These are phyloP conservation scores for Eurosta solidaginis DNA, from an alignment of 1,140 invertebrate species.

Conservation along the genomic window DNA sequence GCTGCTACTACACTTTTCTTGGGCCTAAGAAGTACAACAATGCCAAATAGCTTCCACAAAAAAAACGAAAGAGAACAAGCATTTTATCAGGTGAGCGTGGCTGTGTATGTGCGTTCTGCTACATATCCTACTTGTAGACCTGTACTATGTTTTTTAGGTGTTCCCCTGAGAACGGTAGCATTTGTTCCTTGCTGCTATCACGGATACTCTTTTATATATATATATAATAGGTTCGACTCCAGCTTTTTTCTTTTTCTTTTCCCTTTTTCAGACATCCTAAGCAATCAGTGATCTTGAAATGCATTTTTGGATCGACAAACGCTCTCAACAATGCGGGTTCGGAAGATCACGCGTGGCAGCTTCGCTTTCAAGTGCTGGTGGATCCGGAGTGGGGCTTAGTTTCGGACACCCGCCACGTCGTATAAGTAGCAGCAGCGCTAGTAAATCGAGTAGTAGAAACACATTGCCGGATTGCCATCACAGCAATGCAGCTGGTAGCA, in stretches of 20 bases:
- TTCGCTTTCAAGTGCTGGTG: slow-evolving; percentile 53
- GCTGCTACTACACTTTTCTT: no score
- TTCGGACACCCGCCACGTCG: slow-evolving; percentile 56
- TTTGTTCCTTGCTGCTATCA: no score
- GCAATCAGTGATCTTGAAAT: slow-evolving; percentile 60
- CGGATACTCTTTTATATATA: background rate
- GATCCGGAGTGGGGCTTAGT: slow-evolving; percentile 43
- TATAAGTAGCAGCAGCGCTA: slow-evolving; percentile 30
- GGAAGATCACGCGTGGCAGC: slow-evolving; percentile 61
- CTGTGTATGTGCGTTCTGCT: no score
- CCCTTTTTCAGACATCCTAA: background rate
- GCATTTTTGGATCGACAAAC: slow-evolving; percentile 77
- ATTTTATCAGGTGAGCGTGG: no score
- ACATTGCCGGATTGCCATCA: slow-evolving; percentile 7
- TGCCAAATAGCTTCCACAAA: no score
- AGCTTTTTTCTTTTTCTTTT: background rate
- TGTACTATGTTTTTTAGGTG: no score
- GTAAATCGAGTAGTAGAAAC: slow-evolving; percentile 25
- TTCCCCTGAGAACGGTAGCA: no score
- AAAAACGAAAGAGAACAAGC: no score
- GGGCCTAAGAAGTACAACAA: no score
- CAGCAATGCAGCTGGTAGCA: slow-evolving; percentile 39
- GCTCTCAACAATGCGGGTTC: slow-evolving; percentile 69
- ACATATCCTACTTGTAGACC: no score
- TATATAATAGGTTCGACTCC: background rate